Conservation (phyloP, 2,888 invertebrate genomes). For the Endomychus coccineus region DNA sequence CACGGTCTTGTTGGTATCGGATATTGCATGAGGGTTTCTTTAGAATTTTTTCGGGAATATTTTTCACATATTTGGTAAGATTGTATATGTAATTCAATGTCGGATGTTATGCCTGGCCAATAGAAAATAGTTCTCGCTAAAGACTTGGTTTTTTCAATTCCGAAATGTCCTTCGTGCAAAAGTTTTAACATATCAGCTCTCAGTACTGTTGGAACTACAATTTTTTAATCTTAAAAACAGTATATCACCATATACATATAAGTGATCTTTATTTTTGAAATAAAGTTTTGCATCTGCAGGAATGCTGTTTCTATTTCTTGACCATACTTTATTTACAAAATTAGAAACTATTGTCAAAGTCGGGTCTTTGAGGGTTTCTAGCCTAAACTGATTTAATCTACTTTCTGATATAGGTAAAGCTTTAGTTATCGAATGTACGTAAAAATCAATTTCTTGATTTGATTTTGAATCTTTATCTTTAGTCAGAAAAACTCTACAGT, state of each 20-base stretch:
- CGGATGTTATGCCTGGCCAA: conserved; percentile 10
- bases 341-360: no score
- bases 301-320: no score
- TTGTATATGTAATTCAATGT: conserved; percentile 7
- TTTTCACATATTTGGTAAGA: conserved; percentile 10
- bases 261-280: background rate
- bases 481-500: no score
- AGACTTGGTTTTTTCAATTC: conserved; percentile 9
- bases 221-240: conserved; percentile 4
- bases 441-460: no score
- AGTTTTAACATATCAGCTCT: no score
- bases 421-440: no score
- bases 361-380: no score
- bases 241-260: background rate
- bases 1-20: conserved; percentile 8
- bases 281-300: no score
- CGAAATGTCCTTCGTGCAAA: conserved; percentile 8
- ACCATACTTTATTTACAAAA: no score
- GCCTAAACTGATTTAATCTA: no score
- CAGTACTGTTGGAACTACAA: conserved; percentile 5
- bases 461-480: no score
- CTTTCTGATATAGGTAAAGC: no score
- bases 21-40: conserved; percentile 9
- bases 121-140: conserved; percentile 7
- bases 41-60: conserved; percentile 6